Evolutionary conservation across 2,888 invertebrate genomes (phyloP), one percentile per base, ranked within the genome.

Genomic region (Iselma pallidipennis): DNA sequence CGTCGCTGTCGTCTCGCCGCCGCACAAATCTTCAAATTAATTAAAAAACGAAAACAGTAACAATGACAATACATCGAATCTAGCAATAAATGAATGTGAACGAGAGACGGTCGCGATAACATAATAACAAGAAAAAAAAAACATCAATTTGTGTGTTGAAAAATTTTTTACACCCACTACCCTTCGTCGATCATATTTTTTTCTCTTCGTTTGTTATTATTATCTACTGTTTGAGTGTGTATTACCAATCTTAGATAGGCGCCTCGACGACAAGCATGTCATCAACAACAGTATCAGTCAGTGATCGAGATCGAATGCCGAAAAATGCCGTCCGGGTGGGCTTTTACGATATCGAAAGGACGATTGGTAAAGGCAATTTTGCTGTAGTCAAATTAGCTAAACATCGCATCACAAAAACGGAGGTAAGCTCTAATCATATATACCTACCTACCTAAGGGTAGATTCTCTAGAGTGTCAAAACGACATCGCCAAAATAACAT

Each of bases 311-410:
- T 65, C 77, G 81, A 72, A 77, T 78, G 70, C 70, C 76, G 52
- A 81, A 81, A 73, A 80, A 78, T 65, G 77, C 91, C 73, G 91
- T 94, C 79, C 89, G 94, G 77, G 95, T 98, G 78, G 98, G 98
- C 74, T 96, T 96, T 86, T 98, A 98, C 84, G 96, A 97, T 83
- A 95, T 98, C 82, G 96, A 96, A 83, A 89, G 93, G 79, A 98
- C 98, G 76, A 97, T 98, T 78, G 98, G 98, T 76, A 97, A 97
- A 83, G 98, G 98, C 57, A 99, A 98, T 85, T 99, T 98, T 86
- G 98, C 98, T 72, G 96, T 98, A 75, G 98, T 99, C 75, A 98
- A 98, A 84, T 86, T 98, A 81, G 98, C 98, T 74, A 90, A 94
- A 81, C 98, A 99, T 87, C 91, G 95, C 82, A 94, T 98, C 81